Evolutionary conservation across 1,140 invertebrate genomes (phyloP), one percentile per base, ranked within the genome.

Genomic region (Conus ventricosus): DNA sequence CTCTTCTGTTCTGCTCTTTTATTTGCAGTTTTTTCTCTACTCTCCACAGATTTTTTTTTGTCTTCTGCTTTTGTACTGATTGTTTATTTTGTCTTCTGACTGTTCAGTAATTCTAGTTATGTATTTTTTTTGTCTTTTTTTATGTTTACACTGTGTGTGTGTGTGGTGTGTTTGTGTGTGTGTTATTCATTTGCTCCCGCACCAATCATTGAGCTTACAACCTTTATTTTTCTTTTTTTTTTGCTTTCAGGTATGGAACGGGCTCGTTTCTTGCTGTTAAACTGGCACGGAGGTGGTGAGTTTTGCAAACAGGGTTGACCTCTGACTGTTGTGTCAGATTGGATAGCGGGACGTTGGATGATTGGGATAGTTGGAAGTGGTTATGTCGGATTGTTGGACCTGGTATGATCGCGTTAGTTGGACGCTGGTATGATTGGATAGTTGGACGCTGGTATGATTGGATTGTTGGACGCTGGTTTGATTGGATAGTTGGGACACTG

Each of bases 211-310:
- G 23, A 75, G 5, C 20, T 7, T 78, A 11, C 39, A n/a, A 7
- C 39, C 7, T 78, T 78, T 51, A 1, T 51, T 78, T 27, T 10
- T 78, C 6, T 75, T 13, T 75, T 75, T 10, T 75, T 10, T 75
- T 13, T 75, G n/a, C n/a, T n/a, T n/a, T 39, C 87, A 95, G 94
- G 1, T 99, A 99, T 94, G 97, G 99, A 27, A 99, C 98, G 78
- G 99, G 99, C 0, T n/a, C 99, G 99, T 91, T 99, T 99, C 94
- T 96, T 99, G 23, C 95, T 99, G 0, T 99, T 95, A 99, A 99
- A 99, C 98, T 1, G 99, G 99, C 5, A 96, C 96, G 1, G 96
- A 97, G 92, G 97, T n/a, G n/a, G n/a, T 97, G 96, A 82, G 90
- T 82, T 20, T 60, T 60, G 57, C 57, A 39, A 39, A 39, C 39